phyloP scores from a whole-genome alignment of 2,113 vertebrate species.

The Thalassoma bifasciatum region DNA sequence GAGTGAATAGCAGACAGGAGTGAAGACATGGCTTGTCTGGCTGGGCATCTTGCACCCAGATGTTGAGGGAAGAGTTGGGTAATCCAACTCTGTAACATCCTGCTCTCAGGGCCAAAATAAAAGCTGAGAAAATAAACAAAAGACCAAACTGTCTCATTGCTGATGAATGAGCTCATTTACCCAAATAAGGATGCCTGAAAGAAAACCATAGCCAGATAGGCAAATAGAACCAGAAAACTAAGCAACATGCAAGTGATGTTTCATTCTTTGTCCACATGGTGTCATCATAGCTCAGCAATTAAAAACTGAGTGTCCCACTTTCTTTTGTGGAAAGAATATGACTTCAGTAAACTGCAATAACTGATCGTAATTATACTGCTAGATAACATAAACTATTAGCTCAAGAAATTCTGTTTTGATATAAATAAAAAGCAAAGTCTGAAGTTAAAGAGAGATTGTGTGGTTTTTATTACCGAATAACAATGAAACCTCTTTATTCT shows the following conservation, averaged over 20 bases:
- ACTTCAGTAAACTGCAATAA: background rate
- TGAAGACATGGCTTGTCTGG: slow-evolving; percentile 41
- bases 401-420: background rate
- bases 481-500: background rate
- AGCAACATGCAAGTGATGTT: slow-evolving; percentile 1
- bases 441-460: too few relatives aligned
- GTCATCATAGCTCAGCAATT: slow-evolving; percentile 51
- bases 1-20: slow-evolving; percentile 31
- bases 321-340: background rate
- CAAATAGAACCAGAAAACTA: background rate
- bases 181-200: slow-evolving; percentile 15
- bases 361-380: background rate
- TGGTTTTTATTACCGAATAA: too few relatives aligned
- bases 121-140: slow-evolving; percentile 49
- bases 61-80: slow-evolving; percentile 52
- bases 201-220: too few relatives aligned
- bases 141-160: slow-evolving; percentile 5
- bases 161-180: slow-evolving; percentile 29
- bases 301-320: background rate
- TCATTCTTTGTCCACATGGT: slow-evolving; percentile 60
- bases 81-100: slow-evolving; percentile 41
- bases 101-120: slow-evolving; percentile 16
- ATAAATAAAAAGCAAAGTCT: background rate
- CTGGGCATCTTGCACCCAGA: slow-evolving; percentile 70
- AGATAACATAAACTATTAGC: background rate